Conservation (phyloP, 2,797 vertebrate genomes). For the Amblyopsis hoosieri region DNA sequence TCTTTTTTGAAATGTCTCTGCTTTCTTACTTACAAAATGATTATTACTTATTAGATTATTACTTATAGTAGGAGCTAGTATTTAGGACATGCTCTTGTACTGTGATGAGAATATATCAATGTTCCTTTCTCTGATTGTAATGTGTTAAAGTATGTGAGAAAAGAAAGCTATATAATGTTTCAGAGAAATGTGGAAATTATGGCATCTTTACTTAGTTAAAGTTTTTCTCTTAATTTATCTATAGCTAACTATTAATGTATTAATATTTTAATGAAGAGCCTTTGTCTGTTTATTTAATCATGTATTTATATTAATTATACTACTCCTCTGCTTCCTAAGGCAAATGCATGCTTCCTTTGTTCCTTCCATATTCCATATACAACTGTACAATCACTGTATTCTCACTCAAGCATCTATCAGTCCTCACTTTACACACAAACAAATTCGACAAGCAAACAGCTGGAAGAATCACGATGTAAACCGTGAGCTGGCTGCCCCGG, state of each 20-base stretch:
- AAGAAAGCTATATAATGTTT: too few relatives aligned
- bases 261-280: too few relatives aligned
- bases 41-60: too few relatives aligned
- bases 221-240: too few relatives aligned
- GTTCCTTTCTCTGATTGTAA: too few relatives aligned
- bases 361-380: not conserved
- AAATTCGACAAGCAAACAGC: slow-evolving; percentile 9
- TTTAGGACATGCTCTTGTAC: slow-evolving; percentile 1
- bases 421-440: slow-evolving; percentile 7
- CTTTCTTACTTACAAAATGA: too few relatives aligned
- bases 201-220: too few relatives aligned
- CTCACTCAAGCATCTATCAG: not conserved
- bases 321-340: not conserved
- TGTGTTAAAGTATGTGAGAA: not conserved
- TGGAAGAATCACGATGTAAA: not conserved
- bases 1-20: not conserved
- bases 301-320: too few relatives aligned
- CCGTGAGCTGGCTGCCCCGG: not conserved
- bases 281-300: too few relatives aligned
- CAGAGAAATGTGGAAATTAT: too few relatives aligned
- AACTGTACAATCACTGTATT: slow-evolving; percentile 1
- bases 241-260: too few relatives aligned
- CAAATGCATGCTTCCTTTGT: not conserved
- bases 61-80: not conserved
- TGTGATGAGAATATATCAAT: not conserved